Percentiles rank a stretch among this genome's conserved stretches.
Conservation (phyloP, 1,140 invertebrate species). For the Apis mellifera region Amel_HAv3.1 CM009931.2:6641001-6641500, state of each 20-base stretch:
- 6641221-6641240: constrained; percentile 85
- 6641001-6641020: too few species aligned
- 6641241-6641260: constrained; percentile 84
- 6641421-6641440: neutral
- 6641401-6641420: constrained; percentile 64
- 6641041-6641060: too few species aligned
- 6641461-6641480: too few species aligned
- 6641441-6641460: too few species aligned
- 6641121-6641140: constrained; percentile 72
- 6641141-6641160: constrained; percentile 75
- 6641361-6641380: constrained; percentile 84
- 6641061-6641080: neutral
- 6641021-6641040: too few species aligned
- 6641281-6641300: constrained; percentile 80
- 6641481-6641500: too few species aligned
- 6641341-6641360: constrained; percentile 82
- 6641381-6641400: constrained; percentile 85
- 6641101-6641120: constrained; percentile 63
- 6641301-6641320: constrained; percentile 81
- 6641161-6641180: constrained; percentile 82
- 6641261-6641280: constrained; percentile 83
- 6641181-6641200: constrained; percentile 91
- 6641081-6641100: constrained; percentile 67
- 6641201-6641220: constrained; percentile 93
- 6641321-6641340: constrained; percentile 84